Conservation (phyloP, 2,113 vertebrate genomes). For the Puma concolor region DNA sequence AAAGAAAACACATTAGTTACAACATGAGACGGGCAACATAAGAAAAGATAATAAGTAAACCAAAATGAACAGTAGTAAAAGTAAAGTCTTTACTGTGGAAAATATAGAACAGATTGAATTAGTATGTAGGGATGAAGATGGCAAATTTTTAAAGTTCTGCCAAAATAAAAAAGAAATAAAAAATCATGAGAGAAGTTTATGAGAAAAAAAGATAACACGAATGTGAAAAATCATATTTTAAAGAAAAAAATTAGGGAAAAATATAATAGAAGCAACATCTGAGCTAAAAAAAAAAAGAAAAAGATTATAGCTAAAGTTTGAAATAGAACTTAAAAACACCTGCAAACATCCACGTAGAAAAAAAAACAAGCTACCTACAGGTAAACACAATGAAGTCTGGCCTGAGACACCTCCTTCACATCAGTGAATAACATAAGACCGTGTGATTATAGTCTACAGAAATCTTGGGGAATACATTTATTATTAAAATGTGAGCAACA, state of each 20-base stretch:
- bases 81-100: not conserved
- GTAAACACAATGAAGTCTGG: constrained; percentile 9
- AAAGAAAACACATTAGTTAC: not conserved
- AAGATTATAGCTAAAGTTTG: not conserved
- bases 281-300: not conserved
- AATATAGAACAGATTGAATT: not conserved
- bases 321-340: constrained; percentile 18
- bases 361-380: not conserved
- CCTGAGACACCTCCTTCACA: not conserved
- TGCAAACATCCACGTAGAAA: not conserved
- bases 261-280: not conserved
- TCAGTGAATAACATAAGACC: not conserved
- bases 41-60: not conserved
- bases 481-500: constrained; percentile 29
- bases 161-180: not conserved
- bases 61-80: not conserved
- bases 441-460: not conserved
- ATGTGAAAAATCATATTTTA: not conserved
- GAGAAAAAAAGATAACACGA: not conserved
- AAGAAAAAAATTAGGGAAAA: not conserved
- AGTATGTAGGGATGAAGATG: not conserved
- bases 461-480: constrained; percentile 5
- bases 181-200: not conserved
- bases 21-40: not conserved
- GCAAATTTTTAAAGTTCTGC: not conserved